Evolutionary conservation across 2,888 invertebrate species (phyloP), one percentile per base, ranked within the genome.

Genomic region (Neuroscelio doddi): DNA sequence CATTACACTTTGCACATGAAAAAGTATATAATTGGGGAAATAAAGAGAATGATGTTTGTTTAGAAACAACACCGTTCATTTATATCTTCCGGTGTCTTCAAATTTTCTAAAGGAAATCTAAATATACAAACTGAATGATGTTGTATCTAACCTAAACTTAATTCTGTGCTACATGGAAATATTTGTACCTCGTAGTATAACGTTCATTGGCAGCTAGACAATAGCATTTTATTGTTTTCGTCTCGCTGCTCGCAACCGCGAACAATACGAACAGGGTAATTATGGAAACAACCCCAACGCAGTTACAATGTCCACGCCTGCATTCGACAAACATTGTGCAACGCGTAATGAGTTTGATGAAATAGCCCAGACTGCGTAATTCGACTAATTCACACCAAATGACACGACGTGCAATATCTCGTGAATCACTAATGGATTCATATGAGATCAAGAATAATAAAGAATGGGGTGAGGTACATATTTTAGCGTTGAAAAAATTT

Each of bases 321-420:
- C 41, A 32, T 41, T 74, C 69, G 70, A 70, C 74, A 77, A 79
- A 77, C 74, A 77, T 76, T 77, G 73, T 74, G 72, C 71, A 68
- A 47, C 70, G 72, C 73, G 75, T 80, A 41, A 80, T 77, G 78
- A 80, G 78, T 80, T 80, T 77, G 78, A 81, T 78, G 76, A 76
- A 77, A 80, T 79, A 76, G 73, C 61, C 66, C 72, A 64, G 71
- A 70, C 76, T 72, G 73, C 74, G 71, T 77, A 77, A 78, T 78
- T 73, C 73, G 67, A 68, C 64, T 68, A 70, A 71, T 73, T 70
- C 68, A 52, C 62, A 38, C 65, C 68, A 61, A 64, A 47, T 36
- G 34, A 39, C 45, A 14, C 44, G 36, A 24, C 42, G 41, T 39
- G 30, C 38, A 47, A 58, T 50, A 36, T 53, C 49, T 17, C 30